phyloP scores from a whole-genome alignment of 2,113 vertebrate species.

The Abramis brama region DNA sequence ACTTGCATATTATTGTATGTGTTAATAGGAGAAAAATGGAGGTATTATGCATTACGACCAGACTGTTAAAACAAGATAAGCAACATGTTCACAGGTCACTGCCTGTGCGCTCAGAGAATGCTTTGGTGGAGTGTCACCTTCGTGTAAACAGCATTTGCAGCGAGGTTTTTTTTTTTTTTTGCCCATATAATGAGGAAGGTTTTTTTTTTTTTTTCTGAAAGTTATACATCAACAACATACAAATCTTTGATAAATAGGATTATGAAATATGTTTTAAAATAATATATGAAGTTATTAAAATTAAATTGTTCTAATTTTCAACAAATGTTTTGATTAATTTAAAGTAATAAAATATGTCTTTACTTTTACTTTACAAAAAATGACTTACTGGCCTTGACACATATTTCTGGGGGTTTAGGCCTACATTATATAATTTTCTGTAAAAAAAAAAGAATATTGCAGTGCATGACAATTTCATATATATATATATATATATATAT shows the following conservation, averaged over 20 bases:
- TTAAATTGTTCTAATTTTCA: background rate
- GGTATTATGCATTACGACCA: conserved; percentile 71
- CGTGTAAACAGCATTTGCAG: conserved; percentile 16
- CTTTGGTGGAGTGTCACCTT: conserved; percentile 34
- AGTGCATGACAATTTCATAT: too few species aligned
- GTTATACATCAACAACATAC: background rate
- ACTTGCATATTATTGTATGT: conserved; percentile 74
- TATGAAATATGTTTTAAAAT: background rate
- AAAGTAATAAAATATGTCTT: too few species aligned
- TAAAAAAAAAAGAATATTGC: too few species aligned
- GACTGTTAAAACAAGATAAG: conserved; percentile 84
- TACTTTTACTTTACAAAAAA: too few species aligned
- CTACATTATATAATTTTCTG: background rate
- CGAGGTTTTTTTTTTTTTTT: background rate
- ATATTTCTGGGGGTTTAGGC: background rate
- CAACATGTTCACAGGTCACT: conserved; percentile 59
- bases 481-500: background rate
- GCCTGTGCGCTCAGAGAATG: conserved; percentile 29
- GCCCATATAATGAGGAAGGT: background rate
- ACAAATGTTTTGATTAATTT: background rate
- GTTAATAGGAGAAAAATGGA: conserved; percentile 79
- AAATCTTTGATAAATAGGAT: background rate
- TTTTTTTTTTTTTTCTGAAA: background rate
- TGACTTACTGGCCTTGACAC: too few species aligned
- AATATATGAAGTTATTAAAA: background rate